Base-by-base conservation (phyloP, 2,888 invertebrate genomes). In the Sthenelais limicola region DNA sequence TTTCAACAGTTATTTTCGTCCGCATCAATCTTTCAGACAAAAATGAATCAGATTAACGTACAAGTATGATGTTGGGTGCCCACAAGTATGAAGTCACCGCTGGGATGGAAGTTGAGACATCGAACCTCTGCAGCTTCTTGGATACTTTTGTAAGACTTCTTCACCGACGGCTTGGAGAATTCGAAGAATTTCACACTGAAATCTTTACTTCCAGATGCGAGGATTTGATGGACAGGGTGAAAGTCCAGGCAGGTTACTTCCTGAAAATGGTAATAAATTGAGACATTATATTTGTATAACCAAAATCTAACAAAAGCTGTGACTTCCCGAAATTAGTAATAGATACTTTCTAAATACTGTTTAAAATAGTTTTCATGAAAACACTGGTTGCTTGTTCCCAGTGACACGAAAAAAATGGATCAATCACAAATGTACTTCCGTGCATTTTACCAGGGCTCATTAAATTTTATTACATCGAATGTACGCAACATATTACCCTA, bases 161-260 rank as follows among this genome's bases (percentile, higher is more conserved):
- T 99, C 0, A 98, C 98, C 0, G 98, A 97, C 0, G 98, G 96
- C 88, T 99, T 98, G 47, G 98, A 96, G 84, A 95, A 99, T 87
- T 99, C 99, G 86, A 99, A 99, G 54, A 99, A 91, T 85, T 98
- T 97, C 68, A 99, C 93, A 18, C 96, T 96, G 85, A 93, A 94
- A 86, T 99, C 99, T 47, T 94, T 91, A 7, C 97, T 96, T 0
- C 98, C 99, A 0, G 98, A 98, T 0, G 96, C 95, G 28, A 99
- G 90, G 80, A 98, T 93, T 79, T 97, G 96, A 75, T 84, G 83
- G 48, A 77, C 79, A 0, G 99, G 98, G 88, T 99, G 99, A 89
- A 99, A 99, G 85, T 97, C 97, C 51, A 99, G 89, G 69, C 94
- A 95, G 0, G 98, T 97, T 0, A 99, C 98, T 90, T 99, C 99